phyloP scores from a whole-genome alignment of 1,140 invertebrate genomes.

The Elymnias hypermnestra region DNA sequence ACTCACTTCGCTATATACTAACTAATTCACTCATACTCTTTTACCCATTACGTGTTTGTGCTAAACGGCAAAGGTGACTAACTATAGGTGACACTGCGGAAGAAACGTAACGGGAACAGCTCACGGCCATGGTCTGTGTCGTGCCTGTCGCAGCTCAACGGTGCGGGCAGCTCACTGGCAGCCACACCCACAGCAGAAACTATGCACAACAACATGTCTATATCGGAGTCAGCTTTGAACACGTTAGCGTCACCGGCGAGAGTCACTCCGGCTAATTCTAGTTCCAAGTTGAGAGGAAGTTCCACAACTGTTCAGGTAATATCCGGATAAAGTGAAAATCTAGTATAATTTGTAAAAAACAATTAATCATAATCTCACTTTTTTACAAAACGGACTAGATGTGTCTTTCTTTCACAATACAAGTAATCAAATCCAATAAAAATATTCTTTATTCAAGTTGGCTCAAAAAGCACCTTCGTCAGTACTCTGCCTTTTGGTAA shows the following conservation, averaged over 20 bases:
- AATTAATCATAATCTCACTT: too few species aligned
- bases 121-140: constrained; percentile 90
- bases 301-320: constrained; percentile 66
- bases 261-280: constrained; percentile 58
- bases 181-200: constrained; percentile 77
- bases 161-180: constrained; percentile 38
- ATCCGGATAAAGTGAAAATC: too few species aligned
- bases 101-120: constrained; percentile 68
- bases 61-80: constrained; percentile 32
- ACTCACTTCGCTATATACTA: not conserved
- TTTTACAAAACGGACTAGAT: too few species aligned
- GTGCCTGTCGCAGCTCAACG: constrained; percentile 83
- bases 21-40: too few species aligned
- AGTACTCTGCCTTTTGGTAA: too few species aligned
- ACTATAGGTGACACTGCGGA: constrained; percentile 68
- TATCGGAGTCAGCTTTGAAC: constrained; percentile 91
- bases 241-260: constrained; percentile 76
- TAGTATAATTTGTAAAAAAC: too few species aligned
- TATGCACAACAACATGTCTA: constrained; percentile 78
- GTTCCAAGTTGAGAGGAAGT: constrained; percentile 61
- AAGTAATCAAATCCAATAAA: too few species aligned
- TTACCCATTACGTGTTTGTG: constrained; percentile 17
- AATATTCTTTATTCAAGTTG: too few species aligned
- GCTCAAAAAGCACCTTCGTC: too few species aligned
- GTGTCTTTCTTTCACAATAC: too few species aligned